Conservation (phyloP, 2,797 vertebrate genomes). For the Diglossa cyanea region DNA sequence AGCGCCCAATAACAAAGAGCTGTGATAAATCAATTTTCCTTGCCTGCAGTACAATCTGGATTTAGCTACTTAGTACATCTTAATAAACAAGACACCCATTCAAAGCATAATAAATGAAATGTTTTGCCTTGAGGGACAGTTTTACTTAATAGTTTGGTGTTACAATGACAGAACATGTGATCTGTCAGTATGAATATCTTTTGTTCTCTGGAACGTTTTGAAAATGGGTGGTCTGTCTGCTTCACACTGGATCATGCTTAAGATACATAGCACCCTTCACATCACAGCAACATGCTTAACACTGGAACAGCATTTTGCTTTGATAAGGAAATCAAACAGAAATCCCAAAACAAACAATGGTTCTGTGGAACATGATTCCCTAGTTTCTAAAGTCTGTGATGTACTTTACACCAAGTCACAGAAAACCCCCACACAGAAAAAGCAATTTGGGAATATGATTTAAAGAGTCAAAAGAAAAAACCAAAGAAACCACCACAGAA, state of each 20-base stretch:
- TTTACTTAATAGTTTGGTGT: conserved; percentile 69
- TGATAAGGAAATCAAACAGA: not conserved
- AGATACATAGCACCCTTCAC: not conserved
- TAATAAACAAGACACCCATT: conserved; percentile 75
- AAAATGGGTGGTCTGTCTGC: not conserved
- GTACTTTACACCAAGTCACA: not conserved
- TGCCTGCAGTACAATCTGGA: conserved; percentile 57
- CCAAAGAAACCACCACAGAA: not conserved
- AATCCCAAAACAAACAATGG: not conserved
- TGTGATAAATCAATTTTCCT: conserved; percentile 66
- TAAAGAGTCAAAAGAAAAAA: not conserved
- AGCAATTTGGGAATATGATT: not conserved
- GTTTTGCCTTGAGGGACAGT: conserved; percentile 72
- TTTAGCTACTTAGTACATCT: conserved; percentile 69
- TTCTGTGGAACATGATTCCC: not conserved
- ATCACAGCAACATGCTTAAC: not conserved
- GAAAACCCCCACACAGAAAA: not conserved
- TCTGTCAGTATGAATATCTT: conserved; percentile 46
- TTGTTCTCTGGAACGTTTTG: conserved; percentile 45
- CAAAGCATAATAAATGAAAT: conserved; percentile 76
- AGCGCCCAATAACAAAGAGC: not conserved
- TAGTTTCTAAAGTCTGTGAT: not conserved
- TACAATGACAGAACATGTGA: conserved; percentile 53
- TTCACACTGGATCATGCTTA: not conserved
- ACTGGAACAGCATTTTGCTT: not conserved